A percentile compares a stretch with the other conserved stretches of the same genome.
These are phyloP conservation scores for Emmelina monodactyla DNA, from an alignment of 2,888 invertebrate genomes.

Conservation along the genomic window DNA sequence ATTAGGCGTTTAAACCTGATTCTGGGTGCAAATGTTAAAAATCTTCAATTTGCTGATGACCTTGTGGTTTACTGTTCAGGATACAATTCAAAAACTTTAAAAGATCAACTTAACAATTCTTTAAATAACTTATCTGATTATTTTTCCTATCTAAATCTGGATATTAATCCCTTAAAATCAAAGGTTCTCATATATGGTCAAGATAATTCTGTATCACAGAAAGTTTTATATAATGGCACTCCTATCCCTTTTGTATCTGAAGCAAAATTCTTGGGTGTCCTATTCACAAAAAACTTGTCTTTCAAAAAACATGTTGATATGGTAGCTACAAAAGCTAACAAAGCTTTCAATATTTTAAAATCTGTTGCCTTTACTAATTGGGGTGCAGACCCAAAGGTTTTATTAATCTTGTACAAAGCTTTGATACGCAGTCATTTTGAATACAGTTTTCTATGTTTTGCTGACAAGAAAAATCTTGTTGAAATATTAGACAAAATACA, in stretches of 20 bases:
- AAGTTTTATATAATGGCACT: background rate
- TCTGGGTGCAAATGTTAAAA: slow-evolving; percentile 9
- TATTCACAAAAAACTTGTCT: slow-evolving; percentile 5
- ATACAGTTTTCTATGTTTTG: slow-evolving; percentile 8
- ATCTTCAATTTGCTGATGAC: slow-evolving; percentile 12
- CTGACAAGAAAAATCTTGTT: too few species aligned
- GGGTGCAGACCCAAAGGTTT: slow-evolving; percentile 7
- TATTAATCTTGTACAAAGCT: slow-evolving; percentile 5
- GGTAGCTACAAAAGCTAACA: background rate
- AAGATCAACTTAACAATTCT: background rate
- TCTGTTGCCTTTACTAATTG: background rate
- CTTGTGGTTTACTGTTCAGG: slow-evolving; percentile 2
- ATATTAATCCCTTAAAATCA: slow-evolving; percentile 2
- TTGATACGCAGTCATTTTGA: slow-evolving; percentile 1
- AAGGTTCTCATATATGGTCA: slow-evolving; percentile 6
- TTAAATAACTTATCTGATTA: slow-evolving; percentile 1
- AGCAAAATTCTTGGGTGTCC: slow-evolving; percentile 7
- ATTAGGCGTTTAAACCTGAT: slow-evolving; percentile 10
- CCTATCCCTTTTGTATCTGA: slow-evolving; percentile 2
- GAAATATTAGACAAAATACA: too few species aligned
- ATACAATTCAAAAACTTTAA: background rate
- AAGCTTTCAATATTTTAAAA: slow-evolving; percentile 4
- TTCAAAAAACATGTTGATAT: slow-evolving; percentile 3
- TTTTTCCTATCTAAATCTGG: slow-evolving; percentile 4
- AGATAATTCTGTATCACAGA: too few species aligned